These are phyloP conservation scores for Patella pellucida DNA, from an alignment of 2,888 invertebrate genomes.

Conservation along the genomic window DNA sequence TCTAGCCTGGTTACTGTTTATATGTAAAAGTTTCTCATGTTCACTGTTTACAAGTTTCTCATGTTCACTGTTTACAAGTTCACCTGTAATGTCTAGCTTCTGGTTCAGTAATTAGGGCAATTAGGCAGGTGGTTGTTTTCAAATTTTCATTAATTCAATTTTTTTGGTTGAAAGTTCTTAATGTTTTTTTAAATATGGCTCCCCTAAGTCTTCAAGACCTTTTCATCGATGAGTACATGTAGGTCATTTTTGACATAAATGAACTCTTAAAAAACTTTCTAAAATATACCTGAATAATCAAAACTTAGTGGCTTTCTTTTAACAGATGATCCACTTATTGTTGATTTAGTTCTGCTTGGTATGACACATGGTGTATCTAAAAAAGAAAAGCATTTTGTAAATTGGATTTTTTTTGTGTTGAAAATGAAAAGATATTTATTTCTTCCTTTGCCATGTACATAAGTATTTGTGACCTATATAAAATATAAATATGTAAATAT, in stretches of 20 bases:
- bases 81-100: no score
- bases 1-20: neutral
- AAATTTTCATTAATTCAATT: no score
- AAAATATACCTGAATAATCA: conserved; percentile 38
- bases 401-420: neutral
- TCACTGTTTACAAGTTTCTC: neutral
- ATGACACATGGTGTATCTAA: neutral
- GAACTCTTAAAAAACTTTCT: neutral
- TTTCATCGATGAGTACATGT: no score
- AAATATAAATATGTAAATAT: no score
- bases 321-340: conserved; percentile 5
- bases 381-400: neutral
- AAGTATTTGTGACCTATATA: neutral
- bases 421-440: neutral
- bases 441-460: neutral
- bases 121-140: no score
- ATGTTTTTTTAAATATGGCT: no score
- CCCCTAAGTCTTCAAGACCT: no score
- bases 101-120: no score
- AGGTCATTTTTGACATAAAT: no score
- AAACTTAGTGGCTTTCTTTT: conserved; percentile 23
- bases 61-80: neutral
- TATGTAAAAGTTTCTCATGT: neutral
- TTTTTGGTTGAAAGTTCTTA: no score
- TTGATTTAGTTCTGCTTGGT: neutral